These are phyloP conservation scores for Heterodera filipjevi DNA, from an alignment of 2,888 invertebrate genomes.

Conservation along the genomic window DNA sequence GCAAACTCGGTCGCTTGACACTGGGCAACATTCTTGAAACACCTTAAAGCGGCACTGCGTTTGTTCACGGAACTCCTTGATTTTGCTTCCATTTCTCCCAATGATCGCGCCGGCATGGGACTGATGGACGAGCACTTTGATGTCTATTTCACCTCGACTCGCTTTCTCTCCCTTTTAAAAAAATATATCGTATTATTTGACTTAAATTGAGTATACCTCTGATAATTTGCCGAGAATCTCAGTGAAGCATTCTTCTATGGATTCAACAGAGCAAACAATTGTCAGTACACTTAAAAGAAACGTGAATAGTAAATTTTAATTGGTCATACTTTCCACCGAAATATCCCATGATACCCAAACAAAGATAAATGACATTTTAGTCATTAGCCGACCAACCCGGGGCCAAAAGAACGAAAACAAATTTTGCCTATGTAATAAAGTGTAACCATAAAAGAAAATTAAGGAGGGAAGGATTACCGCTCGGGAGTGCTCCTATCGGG, in stretches of 20 bases:
- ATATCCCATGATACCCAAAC: conserved; percentile 1
- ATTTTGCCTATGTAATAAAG: conserved; percentile 2
- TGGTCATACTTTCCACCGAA: neutral
- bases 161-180: conserved; percentile 42
- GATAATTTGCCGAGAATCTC: conserved; percentile 57
- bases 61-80: conserved; percentile 97
- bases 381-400: conserved; percentile 10
- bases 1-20: conserved; percentile 79
- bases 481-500: conserved; percentile 99
- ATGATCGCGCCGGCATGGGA: conserved; percentile 96
- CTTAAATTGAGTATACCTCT: too few relatives aligned
- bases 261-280: conserved; percentile 81
- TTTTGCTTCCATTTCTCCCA: conserved; percentile 92
- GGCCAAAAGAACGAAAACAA: conserved; percentile 14
- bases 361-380: conserved; percentile 7
- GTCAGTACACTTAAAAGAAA: conserved; percentile 80
- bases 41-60: conserved; percentile 82
- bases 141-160: conserved; percentile 75
- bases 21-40: conserved; percentile 83
- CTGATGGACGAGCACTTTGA: conserved; percentile 93
- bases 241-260: conserved; percentile 49
- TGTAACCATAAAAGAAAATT: neutral
- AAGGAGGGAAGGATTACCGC: conserved; percentile 71
- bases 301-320: neutral
- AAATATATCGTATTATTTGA: neutral